These are phyloP conservation scores for Chaetodon trifasciatus DNA, from an alignment of 2,797 vertebrate species.

Conservation along the genomic window DNA sequence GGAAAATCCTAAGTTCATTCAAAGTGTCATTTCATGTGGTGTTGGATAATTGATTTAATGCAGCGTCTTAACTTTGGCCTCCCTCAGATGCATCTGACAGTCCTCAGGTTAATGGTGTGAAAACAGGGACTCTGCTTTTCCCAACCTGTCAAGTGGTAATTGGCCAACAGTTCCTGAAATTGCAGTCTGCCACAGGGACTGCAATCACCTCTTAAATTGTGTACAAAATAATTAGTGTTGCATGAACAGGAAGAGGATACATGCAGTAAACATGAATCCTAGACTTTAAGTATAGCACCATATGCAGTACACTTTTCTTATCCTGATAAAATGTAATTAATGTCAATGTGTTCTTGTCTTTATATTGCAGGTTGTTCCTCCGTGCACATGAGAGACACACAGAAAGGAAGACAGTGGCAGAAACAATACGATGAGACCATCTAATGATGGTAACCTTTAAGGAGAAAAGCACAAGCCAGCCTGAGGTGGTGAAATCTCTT, in stretches of 20 bases:
- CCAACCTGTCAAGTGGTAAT: constrained; percentile 85
- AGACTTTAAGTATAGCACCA: constrained; percentile 12
- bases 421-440: constrained; percentile 79
- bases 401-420: constrained; percentile 69
- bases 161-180: constrained; percentile 82
- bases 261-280: constrained; percentile 45
- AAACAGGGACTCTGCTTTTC: constrained; percentile 81
- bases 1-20: constrained; percentile 50
- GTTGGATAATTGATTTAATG: constrained; percentile 77
- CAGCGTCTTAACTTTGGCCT: constrained; percentile 71
- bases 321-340: constrained; percentile 30
- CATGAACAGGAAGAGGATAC: constrained; percentile 49
- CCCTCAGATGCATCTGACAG: constrained; percentile 73
- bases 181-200: constrained; percentile 78
- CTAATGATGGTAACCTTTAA: constrained; percentile 80
- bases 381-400: constrained; percentile 66
- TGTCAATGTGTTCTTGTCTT: constrained; percentile 64
- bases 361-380: constrained; percentile 79
- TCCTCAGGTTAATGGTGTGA: constrained; percentile 83
- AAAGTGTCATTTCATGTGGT: constrained; percentile 54
- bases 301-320: constrained; percentile 5
- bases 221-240: constrained; percentile 80
- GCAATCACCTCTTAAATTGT: constrained; percentile 78
- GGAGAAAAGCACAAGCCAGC: constrained; percentile 85
- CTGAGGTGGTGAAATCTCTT: constrained; percentile 69